Conservation (phyloP, 2,113 vertebrate species). For the Rissa tridactyla region DNA sequence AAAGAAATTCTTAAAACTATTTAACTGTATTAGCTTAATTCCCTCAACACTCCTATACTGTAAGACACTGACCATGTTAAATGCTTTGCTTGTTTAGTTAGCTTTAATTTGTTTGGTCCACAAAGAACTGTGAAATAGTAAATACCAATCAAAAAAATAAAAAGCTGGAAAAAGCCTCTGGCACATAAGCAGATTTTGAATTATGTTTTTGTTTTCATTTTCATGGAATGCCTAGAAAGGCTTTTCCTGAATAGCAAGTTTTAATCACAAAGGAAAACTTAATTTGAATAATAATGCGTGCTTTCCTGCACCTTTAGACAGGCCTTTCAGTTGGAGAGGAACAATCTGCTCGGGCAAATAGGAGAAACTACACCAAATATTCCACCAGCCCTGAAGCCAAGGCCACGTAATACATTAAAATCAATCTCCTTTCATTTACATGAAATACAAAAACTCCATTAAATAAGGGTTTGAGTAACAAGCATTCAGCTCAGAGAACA, state of each 20-base stretch:
- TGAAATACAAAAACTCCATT: background rate
- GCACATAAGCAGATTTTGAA: background rate
- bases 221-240: background rate
- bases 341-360: background rate
- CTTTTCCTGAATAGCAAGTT: background rate
- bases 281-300: background rate
- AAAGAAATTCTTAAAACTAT: background rate
- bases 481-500: background rate
- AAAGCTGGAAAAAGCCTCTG: background rate
- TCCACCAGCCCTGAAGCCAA: background rate
- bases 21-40: background rate
- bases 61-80: background rate
- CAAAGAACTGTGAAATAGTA: background rate
- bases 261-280: background rate
- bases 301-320: background rate
- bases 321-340: background rate
- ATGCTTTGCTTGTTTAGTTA: background rate
- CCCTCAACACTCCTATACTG: background rate
- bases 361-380: background rate
- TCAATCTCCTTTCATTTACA: background rate
- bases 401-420: background rate
- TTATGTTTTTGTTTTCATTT: background rate
- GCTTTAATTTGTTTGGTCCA: background rate
- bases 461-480: background rate
- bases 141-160: background rate